A percentile compares a stretch with the other conserved stretches of the same genome.
These are phyloP conservation scores for Oreortyx pictus DNA, from an alignment of 2,797 vertebrate species.

Conservation along the genomic window DNA sequence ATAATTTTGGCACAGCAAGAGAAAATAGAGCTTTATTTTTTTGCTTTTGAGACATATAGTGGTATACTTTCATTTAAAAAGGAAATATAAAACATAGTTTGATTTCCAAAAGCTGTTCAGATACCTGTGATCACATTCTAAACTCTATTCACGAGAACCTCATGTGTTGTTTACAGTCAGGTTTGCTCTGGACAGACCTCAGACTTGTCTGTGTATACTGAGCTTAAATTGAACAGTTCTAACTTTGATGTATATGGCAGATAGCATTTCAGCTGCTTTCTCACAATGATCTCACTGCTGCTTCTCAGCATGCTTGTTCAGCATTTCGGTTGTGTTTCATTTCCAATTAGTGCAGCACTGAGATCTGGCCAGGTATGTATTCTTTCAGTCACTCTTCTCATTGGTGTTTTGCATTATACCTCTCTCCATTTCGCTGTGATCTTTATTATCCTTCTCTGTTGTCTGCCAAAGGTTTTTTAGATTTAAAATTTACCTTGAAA, in stretches of 20 bases:
- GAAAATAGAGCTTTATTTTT: neutral
- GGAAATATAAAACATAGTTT: neutral
- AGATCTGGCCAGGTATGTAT: neutral
- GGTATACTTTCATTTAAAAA: neutral
- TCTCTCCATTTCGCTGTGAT: neutral
- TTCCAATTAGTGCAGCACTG: neutral
- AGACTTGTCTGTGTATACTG: neutral
- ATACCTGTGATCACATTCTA: neutral
- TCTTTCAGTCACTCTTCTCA: neutral
- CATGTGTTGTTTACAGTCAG: neutral
- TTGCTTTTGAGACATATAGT: neutral
- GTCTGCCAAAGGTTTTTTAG: neutral
- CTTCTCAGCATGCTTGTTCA: neutral
- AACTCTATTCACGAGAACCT: neutral
- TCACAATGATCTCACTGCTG: neutral
- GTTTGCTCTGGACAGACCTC: neutral
- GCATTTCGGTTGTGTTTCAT: neutral
- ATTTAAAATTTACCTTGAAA: neutral
- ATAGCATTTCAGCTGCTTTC: neutral
- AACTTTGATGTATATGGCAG: neutral
- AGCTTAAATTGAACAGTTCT: neutral
- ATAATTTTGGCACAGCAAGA: conserved; percentile 12
- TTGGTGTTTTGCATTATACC: neutral
- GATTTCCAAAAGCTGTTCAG: neutral
- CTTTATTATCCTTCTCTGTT: neutral